phyloP scores from a whole-genome alignment of 2,888 invertebrate species.

The Netelia melanura region DNA sequence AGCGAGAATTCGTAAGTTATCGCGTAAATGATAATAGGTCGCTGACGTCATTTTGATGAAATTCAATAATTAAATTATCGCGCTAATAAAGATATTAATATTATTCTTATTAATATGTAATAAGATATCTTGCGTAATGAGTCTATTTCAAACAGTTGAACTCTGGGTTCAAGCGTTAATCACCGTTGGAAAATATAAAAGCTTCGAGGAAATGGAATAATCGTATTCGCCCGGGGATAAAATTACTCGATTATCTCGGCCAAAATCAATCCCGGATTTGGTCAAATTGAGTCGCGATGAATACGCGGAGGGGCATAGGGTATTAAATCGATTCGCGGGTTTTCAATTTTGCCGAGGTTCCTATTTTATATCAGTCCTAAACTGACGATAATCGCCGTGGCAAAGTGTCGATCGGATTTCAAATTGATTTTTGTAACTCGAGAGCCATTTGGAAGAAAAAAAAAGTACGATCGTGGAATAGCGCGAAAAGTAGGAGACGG shows the following conservation, averaged over 20 bases:
- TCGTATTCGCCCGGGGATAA: neutral
- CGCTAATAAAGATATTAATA: too few relatives aligned
- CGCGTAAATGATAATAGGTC: constrained; percentile 4
- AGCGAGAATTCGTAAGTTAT: neutral
- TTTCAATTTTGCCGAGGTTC: constrained; percentile 37
- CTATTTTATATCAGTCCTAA: constrained; percentile 2
- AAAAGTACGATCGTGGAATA: neutral
- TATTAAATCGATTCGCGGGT: constrained; percentile 20
- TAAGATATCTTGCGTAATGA: too few relatives aligned
- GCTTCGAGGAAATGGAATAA: neutral
- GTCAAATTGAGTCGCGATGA: neutral
- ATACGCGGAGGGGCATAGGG: neutral
- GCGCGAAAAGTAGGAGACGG: neutral
- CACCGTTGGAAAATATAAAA: neutral
- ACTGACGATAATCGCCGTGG: constrained; percentile 28
- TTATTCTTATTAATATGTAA: too few relatives aligned
- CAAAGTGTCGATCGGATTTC: constrained; percentile 45
- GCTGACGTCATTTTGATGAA: neutral
- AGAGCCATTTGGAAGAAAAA: constrained; percentile 9
- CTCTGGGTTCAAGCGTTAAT: neutral
- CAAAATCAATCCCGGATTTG: constrained; percentile 3
- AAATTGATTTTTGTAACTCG: constrained; percentile 60
- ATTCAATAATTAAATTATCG: too few relatives aligned
- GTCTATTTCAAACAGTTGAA: neutral
- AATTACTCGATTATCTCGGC: neutral